A percentile compares a stretch with the other conserved stretches of the same genome.
Conservation (phyloP, 2,888 invertebrate genomes). For the Tetanocera ferruginea region DNA sequence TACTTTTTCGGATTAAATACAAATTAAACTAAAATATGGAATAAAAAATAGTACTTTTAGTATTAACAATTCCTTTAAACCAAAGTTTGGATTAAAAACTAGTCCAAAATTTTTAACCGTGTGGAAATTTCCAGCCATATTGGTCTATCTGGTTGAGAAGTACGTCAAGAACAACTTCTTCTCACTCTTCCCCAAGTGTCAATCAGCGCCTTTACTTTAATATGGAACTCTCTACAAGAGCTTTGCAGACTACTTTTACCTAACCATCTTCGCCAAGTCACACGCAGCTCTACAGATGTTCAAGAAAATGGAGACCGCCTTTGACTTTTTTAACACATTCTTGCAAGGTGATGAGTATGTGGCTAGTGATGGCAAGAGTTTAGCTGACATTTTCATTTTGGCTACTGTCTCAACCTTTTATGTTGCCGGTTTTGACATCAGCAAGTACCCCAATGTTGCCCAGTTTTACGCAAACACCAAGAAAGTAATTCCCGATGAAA, state of each 20-base stretch:
- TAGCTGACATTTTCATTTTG: conserved; percentile 82
- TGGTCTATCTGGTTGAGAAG: conserved; percentile 81
- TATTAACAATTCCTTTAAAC: no score
- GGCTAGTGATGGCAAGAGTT: conserved; percentile 80
- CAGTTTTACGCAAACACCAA: conserved; percentile 79
- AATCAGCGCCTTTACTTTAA: conserved; percentile 86
- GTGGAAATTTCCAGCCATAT: no score
- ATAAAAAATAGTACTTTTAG: no score
- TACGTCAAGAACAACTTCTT: conserved; percentile 83
- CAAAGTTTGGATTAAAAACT: no score
- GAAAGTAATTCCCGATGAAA: conserved; percentile 70
- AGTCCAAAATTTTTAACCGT: no score
- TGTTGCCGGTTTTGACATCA: conserved; percentile 76
- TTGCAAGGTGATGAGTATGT: conserved; percentile 76
- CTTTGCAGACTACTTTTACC: conserved; percentile 78
- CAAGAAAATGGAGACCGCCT: conserved; percentile 76
- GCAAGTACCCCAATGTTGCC: conserved; percentile 76
- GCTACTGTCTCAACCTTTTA: conserved; percentile 79
- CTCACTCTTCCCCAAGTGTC: conserved; percentile 81
- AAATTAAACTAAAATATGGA: no score
- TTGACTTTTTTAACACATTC: conserved; percentile 78
- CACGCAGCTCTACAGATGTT: conserved; percentile 76
- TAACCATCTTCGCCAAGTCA: conserved; percentile 73
- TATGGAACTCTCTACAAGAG: conserved; percentile 78
- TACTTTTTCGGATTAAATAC: no score